Evolutionary conservation across 2,888 invertebrate genomes (phyloP), one percentile per base, ranked within the genome.

Genomic region (Drosophila mimetica): DNA sequence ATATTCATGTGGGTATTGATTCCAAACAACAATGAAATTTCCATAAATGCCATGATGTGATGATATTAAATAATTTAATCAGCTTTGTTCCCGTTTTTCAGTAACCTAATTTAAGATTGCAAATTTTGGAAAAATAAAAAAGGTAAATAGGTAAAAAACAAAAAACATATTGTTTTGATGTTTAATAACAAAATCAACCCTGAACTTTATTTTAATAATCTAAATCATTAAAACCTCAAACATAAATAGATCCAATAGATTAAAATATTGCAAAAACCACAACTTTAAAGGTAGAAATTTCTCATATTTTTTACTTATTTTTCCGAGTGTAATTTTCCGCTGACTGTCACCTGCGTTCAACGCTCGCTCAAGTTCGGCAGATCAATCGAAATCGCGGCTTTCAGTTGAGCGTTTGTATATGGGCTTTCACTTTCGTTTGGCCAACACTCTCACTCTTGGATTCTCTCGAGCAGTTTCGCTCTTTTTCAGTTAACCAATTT

Each of bases 391-490:
- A 65, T 52, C 14, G 48, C 53, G 47, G 71, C 76, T 84, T 86
- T 73, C 65, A 64, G 50, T 28, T 46, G 53, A 48, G 55, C 52
- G 55, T 44, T 50, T 64, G 57, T 42, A 50, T 48, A 53, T 60
- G 57, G 75, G 82, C 86, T 87, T 87, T 84, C 88, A 84, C 83
- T 84, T 84, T 84, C 83, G 48, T 70, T 79, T 53, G 63, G 37
- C 46, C 25, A 57, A 14, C 30, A 52, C 66, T 64, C 63, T 64
- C 63, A 41, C 50, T 64, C 51, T n/a, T 22, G 52, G 30, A 37
- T 52, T 65, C 64, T 36, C 42, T 6, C 34, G 58, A 41, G 42
- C 42, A 28, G 20, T 28, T 36, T 2, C 25, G 59, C 59, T 59
- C 59, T 59, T 25, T 11, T 32, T 14, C n/a, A 18, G 16, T 16